A percentile compares a stretch with the other conserved stretches of the same genome.
These are phyloP conservation scores for Gavia stellata DNA, from an alignment of 2,113 vertebrate genomes.

Conservation along the genomic window DNA sequence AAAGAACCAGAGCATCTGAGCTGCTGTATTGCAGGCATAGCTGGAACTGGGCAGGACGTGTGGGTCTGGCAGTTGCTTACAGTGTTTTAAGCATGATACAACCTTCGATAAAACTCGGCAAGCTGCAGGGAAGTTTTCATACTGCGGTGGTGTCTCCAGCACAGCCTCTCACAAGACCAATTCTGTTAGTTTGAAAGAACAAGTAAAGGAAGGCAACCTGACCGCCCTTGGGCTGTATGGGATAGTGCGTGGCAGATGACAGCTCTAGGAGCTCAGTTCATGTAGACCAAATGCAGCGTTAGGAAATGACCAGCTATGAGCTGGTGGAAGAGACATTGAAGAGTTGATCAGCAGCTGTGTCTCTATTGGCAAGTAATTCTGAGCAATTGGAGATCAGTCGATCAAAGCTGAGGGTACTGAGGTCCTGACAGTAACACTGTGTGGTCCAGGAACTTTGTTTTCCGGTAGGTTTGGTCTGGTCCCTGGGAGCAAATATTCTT, in stretches of 20 bases:
- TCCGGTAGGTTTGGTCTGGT: background rate
- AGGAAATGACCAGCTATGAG: background rate
- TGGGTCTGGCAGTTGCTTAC: background rate
- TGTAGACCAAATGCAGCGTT: background rate
- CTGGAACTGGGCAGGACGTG: background rate
- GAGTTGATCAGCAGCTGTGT: background rate
- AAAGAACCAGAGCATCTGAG: background rate
- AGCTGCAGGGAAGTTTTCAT: background rate
- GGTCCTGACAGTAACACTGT: background rate
- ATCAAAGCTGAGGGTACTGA: background rate
- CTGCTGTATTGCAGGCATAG: background rate
- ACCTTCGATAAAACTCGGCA: background rate
- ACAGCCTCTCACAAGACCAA: background rate
- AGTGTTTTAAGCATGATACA: background rate
- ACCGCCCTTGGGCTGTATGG: background rate
- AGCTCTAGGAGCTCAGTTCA: background rate
- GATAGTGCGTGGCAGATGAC: fast-evolving
- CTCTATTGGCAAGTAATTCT: background rate
- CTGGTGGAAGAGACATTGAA: background rate
- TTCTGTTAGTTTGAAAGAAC: background rate
- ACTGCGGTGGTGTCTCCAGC: background rate
- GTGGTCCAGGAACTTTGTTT: background rate
- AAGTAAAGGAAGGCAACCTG: background rate
- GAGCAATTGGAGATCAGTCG: fast-evolving
- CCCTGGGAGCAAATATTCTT: background rate